Conservation (phyloP, 2,797 vertebrate species). For the Cynodonichthys magdalenae region DNA sequence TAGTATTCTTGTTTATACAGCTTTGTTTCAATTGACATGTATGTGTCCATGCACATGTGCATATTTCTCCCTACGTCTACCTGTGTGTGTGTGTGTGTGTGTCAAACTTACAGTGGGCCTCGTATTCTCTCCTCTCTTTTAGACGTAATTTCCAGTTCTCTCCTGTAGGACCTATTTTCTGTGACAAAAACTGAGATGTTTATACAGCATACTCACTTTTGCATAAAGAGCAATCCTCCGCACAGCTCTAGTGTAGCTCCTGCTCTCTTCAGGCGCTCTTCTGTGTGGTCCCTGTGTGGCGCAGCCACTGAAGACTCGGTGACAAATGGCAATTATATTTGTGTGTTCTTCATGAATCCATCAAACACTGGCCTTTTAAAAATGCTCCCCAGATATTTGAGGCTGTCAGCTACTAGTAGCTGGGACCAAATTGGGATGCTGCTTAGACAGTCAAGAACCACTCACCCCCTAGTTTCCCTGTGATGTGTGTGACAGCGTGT, state of each 20-base stretch:
- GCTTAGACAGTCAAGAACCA: constrained; percentile 85
- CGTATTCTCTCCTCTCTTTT: constrained; percentile 68
- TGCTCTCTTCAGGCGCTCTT: constrained; percentile 68
- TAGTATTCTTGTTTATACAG: constrained; percentile 81
- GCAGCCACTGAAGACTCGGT: constrained; percentile 78
- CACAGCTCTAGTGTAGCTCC: constrained; percentile 48
- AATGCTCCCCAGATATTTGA: constrained; percentile 87
- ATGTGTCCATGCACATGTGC: constrained; percentile 77
- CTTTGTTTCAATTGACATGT: constrained; percentile 71
- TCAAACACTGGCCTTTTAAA: constrained; percentile 90
- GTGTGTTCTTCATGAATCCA: constrained; percentile 90
- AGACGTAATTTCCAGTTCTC: constrained; percentile 81
- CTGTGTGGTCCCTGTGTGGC: constrained; percentile 77
- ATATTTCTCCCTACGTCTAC: constrained; percentile 66
- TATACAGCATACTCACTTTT: constrained; percentile 76
- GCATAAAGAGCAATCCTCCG: constrained; percentile 76
- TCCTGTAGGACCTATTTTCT: constrained; percentile 83
- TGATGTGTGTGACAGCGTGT: constrained; percentile 88
- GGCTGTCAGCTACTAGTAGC: constrained; percentile 83
- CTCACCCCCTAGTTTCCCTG: constrained; percentile 83
- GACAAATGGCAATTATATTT: constrained; percentile 92
- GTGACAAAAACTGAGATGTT: constrained; percentile 79
- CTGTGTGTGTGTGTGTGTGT: constrained; percentile 15
- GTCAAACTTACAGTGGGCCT: constrained; percentile 33
- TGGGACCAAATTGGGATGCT: constrained; percentile 87